phyloP scores from a whole-genome alignment of 2,888 invertebrate genomes.

The Andrena minutula region DNA sequence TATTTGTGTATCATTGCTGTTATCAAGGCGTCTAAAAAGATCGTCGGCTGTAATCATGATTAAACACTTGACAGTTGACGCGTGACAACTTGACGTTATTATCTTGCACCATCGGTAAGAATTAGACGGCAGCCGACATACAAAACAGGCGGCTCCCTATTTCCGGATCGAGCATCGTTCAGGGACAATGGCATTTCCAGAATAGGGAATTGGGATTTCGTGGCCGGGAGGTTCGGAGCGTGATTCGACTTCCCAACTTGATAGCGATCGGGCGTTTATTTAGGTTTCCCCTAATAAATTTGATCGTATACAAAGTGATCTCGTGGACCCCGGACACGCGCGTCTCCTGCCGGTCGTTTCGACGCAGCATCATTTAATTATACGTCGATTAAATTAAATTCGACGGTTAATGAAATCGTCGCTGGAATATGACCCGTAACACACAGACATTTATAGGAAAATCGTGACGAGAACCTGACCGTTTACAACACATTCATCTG shows the following conservation, averaged over 20 bases:
- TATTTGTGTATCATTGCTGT: no score
- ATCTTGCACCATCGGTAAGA: conserved; percentile 33
- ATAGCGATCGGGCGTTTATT: conserved; percentile 62
- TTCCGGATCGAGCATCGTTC: conserved; percentile 44
- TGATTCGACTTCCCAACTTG: conserved; percentile 62
- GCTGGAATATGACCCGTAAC: background rate
- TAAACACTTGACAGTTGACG: background rate
- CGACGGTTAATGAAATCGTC: background rate
- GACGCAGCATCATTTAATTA: background rate
- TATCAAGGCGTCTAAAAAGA: no score
- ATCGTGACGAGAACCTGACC: background rate
- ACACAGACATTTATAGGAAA: background rate
- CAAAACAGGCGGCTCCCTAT: conserved; percentile 45
- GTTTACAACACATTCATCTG: background rate
- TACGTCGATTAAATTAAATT: conserved; percentile 9
- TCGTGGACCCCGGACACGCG: conserved; percentile 7
- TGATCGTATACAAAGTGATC: conserved; percentile 53
- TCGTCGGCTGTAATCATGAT: background rate
- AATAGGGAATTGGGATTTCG: conserved; percentile 62
- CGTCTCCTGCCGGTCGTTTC: background rate
- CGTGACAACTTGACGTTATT: background rate
- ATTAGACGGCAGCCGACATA: conserved; percentile 36
- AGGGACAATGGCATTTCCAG: conserved; percentile 55
- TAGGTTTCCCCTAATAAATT: conserved; percentile 59
- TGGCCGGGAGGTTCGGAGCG: conserved; percentile 47